Conservation (phyloP, 2,888 invertebrate genomes). For the Dicyrtomina minuta region DNA sequence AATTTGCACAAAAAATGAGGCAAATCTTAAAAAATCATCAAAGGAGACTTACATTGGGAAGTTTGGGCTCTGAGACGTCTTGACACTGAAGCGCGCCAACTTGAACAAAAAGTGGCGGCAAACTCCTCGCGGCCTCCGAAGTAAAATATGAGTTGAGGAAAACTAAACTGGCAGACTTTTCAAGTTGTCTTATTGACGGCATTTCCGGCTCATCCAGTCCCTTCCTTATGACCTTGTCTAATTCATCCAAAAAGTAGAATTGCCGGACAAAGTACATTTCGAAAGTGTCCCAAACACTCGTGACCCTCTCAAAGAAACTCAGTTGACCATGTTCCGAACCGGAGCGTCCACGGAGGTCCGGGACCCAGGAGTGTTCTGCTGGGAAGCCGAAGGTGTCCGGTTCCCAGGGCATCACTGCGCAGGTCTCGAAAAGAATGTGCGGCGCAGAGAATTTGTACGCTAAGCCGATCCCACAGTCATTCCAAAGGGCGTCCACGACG, state of each 20-base stretch:
- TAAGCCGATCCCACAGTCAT: conserved; percentile 12
- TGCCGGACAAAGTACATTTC: neutral
- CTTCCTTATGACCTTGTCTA: neutral
- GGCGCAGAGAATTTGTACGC: conserved; percentile 13
- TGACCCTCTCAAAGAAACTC: conserved; percentile 4
- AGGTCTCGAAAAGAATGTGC: neutral
- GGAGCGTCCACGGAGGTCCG: neutral
- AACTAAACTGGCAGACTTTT: neutral
- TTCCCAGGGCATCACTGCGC: neutral
- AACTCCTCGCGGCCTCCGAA: neutral
- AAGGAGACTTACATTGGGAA: no score
- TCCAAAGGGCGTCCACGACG: neutral
- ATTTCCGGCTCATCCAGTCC: neutral
- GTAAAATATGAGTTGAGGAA: neutral
- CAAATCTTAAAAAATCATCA: no score
- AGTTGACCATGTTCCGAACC: neutral
- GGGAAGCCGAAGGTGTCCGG: neutral
- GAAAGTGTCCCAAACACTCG: neutral
- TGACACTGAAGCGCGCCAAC: neutral
- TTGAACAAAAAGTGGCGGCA: neutral
- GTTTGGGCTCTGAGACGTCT: neutral
- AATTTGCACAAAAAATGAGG: no score
- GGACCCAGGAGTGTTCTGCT: conserved; percentile 1
- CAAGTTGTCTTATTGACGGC: neutral
- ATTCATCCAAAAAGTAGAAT: neutral